Evolutionary conservation across 2,888 invertebrate genomes (phyloP), one percentile per base, ranked within the genome.

Genomic region (Baccha elongata): DNA sequence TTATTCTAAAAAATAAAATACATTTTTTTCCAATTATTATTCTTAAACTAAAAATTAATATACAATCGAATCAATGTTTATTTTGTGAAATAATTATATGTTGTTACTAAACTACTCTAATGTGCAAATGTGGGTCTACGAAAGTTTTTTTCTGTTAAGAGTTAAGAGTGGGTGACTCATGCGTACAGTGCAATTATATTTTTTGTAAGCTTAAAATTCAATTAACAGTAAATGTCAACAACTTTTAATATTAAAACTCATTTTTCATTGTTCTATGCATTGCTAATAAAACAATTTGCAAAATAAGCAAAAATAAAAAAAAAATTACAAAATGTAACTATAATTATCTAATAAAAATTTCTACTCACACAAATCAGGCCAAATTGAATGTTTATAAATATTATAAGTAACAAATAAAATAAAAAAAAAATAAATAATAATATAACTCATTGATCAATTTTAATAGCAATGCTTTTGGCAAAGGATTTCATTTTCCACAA

Each of bases 101-200:
- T 75, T 76, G 7, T 40, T 40, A 11, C 68, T 26, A 58, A 67
- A 73, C 72, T 73, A 78, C 55, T 72, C 53, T 72, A 76, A 73
- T 37, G 83, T 83, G 83, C 83, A 83, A 73, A 83, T 72, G 68
- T 83, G 76, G 69, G 60, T 50, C 72, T 83, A 83, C 55, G n/a
- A 67, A 78, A 67, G 46, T 64, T 64, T 46, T 13, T 32, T 48
- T 78, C 55, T 48, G 35, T 55, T 62, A 76, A 65, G 26, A 65
- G 68, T 85, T 84, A 87, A 87, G 86, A 87, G 87, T 87, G 89
- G 90, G 89, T 91, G 90, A 89, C 90, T 90, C 91, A 90, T 90
- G 90, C 91, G 89, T 88, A 88, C 87, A 89, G 90, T 90, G 90
- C 91, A 90, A 91, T 90, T 90, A 89, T 90, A 90, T 90, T 89